Conservation (phyloP, 2,888 invertebrate species). For the Catocala fraxini region DNA sequence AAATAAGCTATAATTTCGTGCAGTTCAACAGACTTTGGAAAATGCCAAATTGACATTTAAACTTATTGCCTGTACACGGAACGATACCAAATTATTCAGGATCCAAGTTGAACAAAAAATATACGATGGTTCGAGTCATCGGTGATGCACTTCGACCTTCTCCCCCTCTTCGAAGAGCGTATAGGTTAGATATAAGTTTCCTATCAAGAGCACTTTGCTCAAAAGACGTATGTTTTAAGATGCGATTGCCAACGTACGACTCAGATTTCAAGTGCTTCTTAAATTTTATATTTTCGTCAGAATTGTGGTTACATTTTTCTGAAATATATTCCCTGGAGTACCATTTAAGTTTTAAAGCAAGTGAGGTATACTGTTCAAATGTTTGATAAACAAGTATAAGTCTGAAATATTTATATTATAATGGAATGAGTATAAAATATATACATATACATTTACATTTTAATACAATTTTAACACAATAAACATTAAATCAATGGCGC, state of each 20-base stretch:
- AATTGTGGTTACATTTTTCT: slow-evolving; percentile 9
- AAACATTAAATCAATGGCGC: too few relatives aligned
- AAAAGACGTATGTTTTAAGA: slow-evolving; percentile 42
- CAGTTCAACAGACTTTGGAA: slow-evolving; percentile 25
- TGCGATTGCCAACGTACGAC: slow-evolving; percentile 26
- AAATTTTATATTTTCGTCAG: slow-evolving; percentile 38
- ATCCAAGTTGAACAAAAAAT: slow-evolving; percentile 27
- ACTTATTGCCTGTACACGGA: slow-evolving; percentile 36
- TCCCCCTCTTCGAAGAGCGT: slow-evolving; percentile 8
- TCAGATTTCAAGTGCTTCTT: slow-evolving; percentile 48
- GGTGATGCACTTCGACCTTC: slow-evolving; percentile 26
- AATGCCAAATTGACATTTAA: slow-evolving; percentile 47
- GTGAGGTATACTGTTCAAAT: not conserved
- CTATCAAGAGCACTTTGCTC: slow-evolving; percentile 46
- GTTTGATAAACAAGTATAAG: not conserved
- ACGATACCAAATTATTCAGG: slow-evolving; percentile 45
- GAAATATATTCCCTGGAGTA: not conserved
- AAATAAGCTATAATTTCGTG: slow-evolving; percentile 33
- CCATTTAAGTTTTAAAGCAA: not conserved
- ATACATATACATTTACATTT: too few relatives aligned
- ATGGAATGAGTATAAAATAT: too few relatives aligned
- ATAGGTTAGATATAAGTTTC: slow-evolving; percentile 15
- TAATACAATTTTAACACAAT: too few relatives aligned
- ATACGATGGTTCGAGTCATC: slow-evolving; percentile 18
- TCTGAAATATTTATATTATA: not conserved